These are phyloP conservation scores for Melanotaenia boesemani DNA, from an alignment of 2,797 vertebrate genomes.

Conservation along the genomic window DNA sequence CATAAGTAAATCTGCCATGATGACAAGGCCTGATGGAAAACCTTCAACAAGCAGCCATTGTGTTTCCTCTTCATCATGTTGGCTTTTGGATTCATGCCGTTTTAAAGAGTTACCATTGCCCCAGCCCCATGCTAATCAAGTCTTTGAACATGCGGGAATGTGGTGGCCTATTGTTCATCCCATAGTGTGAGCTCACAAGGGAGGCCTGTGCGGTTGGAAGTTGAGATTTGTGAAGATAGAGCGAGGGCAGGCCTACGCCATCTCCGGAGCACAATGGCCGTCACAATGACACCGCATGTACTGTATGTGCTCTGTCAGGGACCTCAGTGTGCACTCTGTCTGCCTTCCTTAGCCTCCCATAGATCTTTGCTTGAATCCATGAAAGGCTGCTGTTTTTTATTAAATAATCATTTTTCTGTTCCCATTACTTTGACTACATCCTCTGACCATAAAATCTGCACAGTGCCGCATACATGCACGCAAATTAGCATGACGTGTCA, in stretches of 20 bases:
- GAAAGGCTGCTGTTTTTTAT: constrained; percentile 65
- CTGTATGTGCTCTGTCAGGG: constrained; percentile 75
- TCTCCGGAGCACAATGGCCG: constrained; percentile 84
- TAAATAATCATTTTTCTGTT: constrained; percentile 54
- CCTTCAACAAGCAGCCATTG: constrained; percentile 70
- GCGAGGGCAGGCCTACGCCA: constrained; percentile 87
- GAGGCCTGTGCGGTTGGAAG: constrained; percentile 81
- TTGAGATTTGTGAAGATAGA: constrained; percentile 81
- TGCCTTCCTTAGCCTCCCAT: constrained; percentile 57
- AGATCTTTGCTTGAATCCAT: constrained; percentile 59
- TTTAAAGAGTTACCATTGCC: constrained; percentile 80
- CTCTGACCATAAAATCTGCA: constrained; percentile 9
- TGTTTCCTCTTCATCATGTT: constrained; percentile 74
- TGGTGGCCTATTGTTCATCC: constrained; percentile 83
- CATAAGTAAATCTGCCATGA: constrained; percentile 41
- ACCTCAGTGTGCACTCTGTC: constrained; percentile 73
- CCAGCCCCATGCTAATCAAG: constrained; percentile 78
- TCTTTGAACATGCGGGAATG: constrained; percentile 83
- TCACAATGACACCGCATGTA: constrained; percentile 81
- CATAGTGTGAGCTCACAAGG: constrained; percentile 84
- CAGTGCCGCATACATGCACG: constrained; percentile 2
- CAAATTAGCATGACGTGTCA: not conserved
- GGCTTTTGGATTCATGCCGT: constrained; percentile 69
- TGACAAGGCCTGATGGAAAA: constrained; percentile 56
- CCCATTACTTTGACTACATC: constrained; percentile 20